Evolutionary conservation across 1,140 invertebrate species (phyloP).

Genomic region (Papilio polyxenes): DNA sequence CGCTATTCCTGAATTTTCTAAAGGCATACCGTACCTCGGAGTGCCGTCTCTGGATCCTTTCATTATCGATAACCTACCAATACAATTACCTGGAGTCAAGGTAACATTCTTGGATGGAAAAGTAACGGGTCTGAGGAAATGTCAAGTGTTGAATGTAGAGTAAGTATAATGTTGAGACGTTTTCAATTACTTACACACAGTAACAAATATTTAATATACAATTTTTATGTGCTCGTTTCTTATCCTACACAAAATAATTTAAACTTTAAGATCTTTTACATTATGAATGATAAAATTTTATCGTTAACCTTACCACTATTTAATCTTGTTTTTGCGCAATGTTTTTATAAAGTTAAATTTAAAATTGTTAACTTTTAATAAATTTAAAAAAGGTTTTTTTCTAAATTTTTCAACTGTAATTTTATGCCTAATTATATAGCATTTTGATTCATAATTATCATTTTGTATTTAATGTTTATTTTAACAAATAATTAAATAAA

Average conservation of each 20-base stretch:
- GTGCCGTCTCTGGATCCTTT: slow-evolving; percentile 73
- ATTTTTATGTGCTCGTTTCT: too few relatives aligned
- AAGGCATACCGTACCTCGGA: slow-evolving; percentile 67
- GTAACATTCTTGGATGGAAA: slow-evolving; percentile 75
- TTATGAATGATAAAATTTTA: neutral
- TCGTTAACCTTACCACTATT: neutral
- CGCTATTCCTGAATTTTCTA: slow-evolving; percentile 70
- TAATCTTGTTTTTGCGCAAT: neutral
- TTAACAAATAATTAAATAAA: too few relatives aligned
- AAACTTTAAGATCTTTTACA: too few relatives aligned
- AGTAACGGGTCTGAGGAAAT: slow-evolving; percentile 69
- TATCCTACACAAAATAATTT: too few relatives aligned
- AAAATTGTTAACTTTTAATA: too few relatives aligned
- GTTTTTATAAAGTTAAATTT: neutral
- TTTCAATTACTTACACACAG: too few relatives aligned
- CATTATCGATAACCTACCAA: slow-evolving; percentile 71
- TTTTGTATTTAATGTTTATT: too few relatives aligned
- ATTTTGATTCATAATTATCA: too few relatives aligned
- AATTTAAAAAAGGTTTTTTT: too few relatives aligned
- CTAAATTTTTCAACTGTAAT: too few relatives aligned
- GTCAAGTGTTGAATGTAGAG: slow-evolving; percentile 74
- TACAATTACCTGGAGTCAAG: slow-evolving; percentile 73
- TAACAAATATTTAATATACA: too few relatives aligned
- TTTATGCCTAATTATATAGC: too few relatives aligned
- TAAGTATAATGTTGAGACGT: slow-evolving; percentile 51